These are phyloP conservation scores for Anguilla anguilla DNA, from an alignment of 2,797 vertebrate genomes.

Conservation along the genomic window DNA sequence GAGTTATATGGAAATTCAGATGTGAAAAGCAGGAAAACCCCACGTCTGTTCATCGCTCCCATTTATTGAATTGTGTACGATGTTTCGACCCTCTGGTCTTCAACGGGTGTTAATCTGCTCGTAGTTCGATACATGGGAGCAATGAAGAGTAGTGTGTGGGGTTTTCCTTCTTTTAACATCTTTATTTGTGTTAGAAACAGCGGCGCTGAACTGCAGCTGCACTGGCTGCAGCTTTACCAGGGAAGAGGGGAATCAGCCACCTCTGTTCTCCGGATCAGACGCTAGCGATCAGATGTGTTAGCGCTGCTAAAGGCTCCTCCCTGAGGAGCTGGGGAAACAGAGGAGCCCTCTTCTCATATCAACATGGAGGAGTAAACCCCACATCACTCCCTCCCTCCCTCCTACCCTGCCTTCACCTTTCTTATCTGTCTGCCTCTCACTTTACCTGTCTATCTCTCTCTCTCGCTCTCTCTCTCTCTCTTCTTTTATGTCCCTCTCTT, in stretches of 20 bases:
- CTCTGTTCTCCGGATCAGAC: not conserved
- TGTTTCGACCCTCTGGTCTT: too few relatives aligned
- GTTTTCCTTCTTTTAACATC: too few relatives aligned
- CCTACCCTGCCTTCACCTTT: not conserved
- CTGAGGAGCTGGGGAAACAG: conserved; percentile 9
- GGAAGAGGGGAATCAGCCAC: not conserved
- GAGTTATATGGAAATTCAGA: too few relatives aligned
- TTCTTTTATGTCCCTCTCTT: conserved; percentile 31
- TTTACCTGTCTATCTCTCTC: conserved; percentile 3
- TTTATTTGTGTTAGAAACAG: too few relatives aligned
- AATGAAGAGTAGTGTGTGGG: too few relatives aligned
- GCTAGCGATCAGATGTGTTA: not conserved
- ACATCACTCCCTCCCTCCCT: not conserved
- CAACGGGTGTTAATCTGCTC: too few relatives aligned
- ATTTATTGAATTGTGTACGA: too few relatives aligned
- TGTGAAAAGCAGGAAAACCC: too few relatives aligned
- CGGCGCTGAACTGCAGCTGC: not conserved
- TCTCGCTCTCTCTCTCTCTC: not conserved
- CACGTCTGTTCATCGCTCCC: too few relatives aligned
- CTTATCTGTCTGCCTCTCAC: not conserved
- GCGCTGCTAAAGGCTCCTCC: conserved; percentile 18
- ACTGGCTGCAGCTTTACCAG: not conserved
- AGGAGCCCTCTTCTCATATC: conserved; percentile 13
- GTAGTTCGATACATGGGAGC: too few relatives aligned
- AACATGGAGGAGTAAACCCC: not conserved